These are phyloP conservation scores for Oryzias curvinotus DNA, from an alignment of 2,113 vertebrate species.

Conservation along the genomic window DNA sequence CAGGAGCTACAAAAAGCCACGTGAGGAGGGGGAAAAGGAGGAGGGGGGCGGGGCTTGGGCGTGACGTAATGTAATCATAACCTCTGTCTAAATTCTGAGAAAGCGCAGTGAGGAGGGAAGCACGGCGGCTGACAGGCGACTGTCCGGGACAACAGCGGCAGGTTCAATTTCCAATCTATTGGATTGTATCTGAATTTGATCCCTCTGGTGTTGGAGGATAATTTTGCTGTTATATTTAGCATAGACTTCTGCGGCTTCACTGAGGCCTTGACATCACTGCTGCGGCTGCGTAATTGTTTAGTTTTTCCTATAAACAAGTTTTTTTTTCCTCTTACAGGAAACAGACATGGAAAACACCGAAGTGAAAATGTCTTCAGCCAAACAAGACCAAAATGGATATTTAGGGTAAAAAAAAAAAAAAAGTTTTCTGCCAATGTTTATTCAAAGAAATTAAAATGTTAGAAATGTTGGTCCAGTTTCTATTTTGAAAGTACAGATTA, in stretches of 20 bases:
- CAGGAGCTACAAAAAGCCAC: slow-evolving; percentile 5
- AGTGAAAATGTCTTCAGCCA: background rate
- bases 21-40: slow-evolving; percentile 10
- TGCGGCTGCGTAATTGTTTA: background rate
- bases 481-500: too few species aligned
- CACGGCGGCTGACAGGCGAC: background rate
- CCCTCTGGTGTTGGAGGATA: too few species aligned
- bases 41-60: background rate
- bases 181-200: background rate
- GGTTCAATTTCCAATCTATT: background rate
- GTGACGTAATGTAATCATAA: background rate
- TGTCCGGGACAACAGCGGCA: background rate
- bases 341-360: slow-evolving; percentile 38
- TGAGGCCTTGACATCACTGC: too few species aligned
- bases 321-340: slow-evolving; percentile 18
- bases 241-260: too few species aligned
- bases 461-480: too few species aligned
- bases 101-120: background rate
- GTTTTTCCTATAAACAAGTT: background rate
- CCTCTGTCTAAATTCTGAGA: background rate
- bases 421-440: background rate
- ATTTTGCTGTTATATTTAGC: too few species aligned
- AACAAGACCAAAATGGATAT: slow-evolving; percentile 39
- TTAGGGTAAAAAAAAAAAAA: slow-evolving; percentile 36
- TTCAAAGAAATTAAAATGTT: too few species aligned